Base-by-base conservation (phyloP, 1,140 invertebrate species). In the Zaprionus camerounensis region DNA sequence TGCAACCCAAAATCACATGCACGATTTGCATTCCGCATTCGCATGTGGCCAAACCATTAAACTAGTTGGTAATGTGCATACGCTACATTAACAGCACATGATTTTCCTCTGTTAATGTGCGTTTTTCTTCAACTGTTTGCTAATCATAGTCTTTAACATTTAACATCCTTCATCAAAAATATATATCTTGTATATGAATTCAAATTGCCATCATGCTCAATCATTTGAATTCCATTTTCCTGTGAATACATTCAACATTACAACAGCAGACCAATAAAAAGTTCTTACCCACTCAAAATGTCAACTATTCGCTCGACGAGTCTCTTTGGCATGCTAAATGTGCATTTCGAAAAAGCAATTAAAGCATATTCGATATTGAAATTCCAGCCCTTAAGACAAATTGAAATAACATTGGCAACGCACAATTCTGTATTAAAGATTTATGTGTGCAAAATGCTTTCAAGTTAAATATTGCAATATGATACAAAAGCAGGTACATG, bases 1-100 rank as follows among this genome's bases (percentile, higher is more conserved):
- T 71, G 15, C 41, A 7, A 46, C 20, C 20, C 17, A 38, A 56
- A 73, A 56, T 63, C 59, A 63, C 51, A 68, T 58, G 64, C 64
- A 59, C 17, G 51, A 53, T 36, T 34, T 31, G 13, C 53, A 55
- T 51, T 51, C 46, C 46, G 46, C 20, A 51, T 24, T 51, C 46
- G 15, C 63, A 65, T 66, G 51, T 41, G 63, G 34, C 63, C 26
- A 51, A 56, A 34, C 63, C 36, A 66, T 51, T 28, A 41, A 66
- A 17, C n/a, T 59, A 38, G 55, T 51, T 67, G 41, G 13, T 26
- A 17, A 49, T 57, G 51, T 61, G 13, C 59, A 70, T 75, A 63
- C 72, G 59, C 28, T 53, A 44, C 46, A 53, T 55, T 58, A 44
- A 41, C 51, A 66, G 15, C n/a, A 24, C 34, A 41, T 12, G 53